Evolutionary conservation across 2,113 vertebrate species (phyloP), one percentile per base, ranked within the genome.

Genomic region (Embiotoca jacksoni): DNA sequence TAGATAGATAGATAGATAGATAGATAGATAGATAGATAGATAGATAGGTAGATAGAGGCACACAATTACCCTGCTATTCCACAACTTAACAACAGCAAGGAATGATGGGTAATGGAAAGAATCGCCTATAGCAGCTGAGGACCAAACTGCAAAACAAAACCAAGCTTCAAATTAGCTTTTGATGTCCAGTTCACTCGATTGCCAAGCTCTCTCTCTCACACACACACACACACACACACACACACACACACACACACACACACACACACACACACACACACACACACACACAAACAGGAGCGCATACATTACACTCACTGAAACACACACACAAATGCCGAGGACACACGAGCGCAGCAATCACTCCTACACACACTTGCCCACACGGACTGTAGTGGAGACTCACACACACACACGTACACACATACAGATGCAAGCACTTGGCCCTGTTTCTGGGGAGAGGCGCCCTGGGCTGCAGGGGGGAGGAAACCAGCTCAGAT

Each of bases 401-500:
- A 72, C 41, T 23, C 50, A 73, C n/a, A 60, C 60, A 73, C 44
- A 63, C 16, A 31, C 57, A 47, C 32, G 55, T 52, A 58, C 44
- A 63, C 23, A 54, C n/a, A 60, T 5, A 64, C 10, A 66, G 54
- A 80, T 80, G 71, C 71, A 78, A 68, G 63, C 75, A 74, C 76
- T 84, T 71, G 84, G 75, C 84, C 66, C 57, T 65, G 63, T 81
- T 80, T 87, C 66, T 83, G 59, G 32, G 72, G 67, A 75, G 75
- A 82, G 64, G 50, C 30, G 44, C 55, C 55, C 58, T 47, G 36
- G 80, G 68, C 80, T 77, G 71, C 63, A 52, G 49, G 39, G 50
- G 44, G 56, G 56, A 9, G 47, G 68, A 30, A 54, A 69, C 56
- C 58, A 81, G 79, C 84, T 67, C 62, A 77, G 78, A 86, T 90